phyloP scores from a whole-genome alignment of 2,113 vertebrate species.

The Onychostruthus taczanowskii region DNA sequence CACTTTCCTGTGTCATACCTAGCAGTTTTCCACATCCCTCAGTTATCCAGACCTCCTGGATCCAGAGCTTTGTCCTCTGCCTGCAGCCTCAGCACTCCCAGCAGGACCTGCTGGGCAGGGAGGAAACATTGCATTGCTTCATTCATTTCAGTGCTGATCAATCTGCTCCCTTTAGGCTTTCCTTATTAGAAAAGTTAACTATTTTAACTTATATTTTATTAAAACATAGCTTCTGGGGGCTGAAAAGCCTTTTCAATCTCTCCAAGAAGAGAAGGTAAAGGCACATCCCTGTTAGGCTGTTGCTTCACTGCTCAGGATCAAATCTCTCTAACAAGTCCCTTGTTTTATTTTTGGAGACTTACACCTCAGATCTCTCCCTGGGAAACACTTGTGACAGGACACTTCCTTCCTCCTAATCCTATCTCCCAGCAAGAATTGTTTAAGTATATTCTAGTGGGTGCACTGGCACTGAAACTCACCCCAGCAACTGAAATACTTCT shows the following conservation, averaged over 20 bases:
- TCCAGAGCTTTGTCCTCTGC: not conserved
- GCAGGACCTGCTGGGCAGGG: not conserved
- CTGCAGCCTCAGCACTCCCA: not conserved
- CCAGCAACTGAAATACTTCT: not conserved
- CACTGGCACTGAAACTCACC: not conserved
- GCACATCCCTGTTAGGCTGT: not conserved
- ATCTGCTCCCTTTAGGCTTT: not conserved
- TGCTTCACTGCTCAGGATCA: not conserved
- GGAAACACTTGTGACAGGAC: not conserved
- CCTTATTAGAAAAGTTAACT: not conserved
- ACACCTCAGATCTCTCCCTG: not conserved
- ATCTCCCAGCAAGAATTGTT: not conserved
- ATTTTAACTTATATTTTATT: not conserved
- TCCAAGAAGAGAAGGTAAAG: not conserved
- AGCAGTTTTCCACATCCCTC: not conserved
- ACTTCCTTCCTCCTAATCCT: not conserved
- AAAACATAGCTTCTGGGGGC: not conserved
- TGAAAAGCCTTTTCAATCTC: not conserved
- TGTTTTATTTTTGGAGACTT: not conserved
- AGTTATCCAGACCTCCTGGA: not conserved
- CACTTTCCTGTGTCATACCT: not conserved
- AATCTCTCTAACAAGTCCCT: not conserved
- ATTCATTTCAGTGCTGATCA: not conserved
- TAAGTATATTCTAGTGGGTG: no score
- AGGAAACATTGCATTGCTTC: not conserved